A percentile compares a stretch with the other conserved stretches of the same genome.
Evolutionary conservation across 2,888 invertebrate genomes (phyloP).

Genomic region (Leptopilina drosophilae): DNA sequence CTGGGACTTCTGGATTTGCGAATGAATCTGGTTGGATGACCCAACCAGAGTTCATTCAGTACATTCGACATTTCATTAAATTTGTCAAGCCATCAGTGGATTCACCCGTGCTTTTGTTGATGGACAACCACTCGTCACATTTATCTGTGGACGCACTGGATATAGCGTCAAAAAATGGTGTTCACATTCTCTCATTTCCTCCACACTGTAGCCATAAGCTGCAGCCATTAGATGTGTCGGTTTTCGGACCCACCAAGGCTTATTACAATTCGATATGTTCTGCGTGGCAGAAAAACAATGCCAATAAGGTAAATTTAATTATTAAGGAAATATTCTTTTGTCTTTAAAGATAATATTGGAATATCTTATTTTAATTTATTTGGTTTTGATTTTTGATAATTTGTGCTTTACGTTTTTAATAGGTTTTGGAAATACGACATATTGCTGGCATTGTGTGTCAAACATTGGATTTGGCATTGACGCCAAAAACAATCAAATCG

Average conservation of each 20-base stretch:
- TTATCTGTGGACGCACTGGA: conserved; percentile 57
- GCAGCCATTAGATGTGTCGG: conserved; percentile 39
- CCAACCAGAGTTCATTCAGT: not conserved
- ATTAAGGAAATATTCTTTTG: too few relatives aligned
- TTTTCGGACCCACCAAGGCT: conserved; percentile 41
- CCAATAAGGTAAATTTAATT: too few relatives aligned
- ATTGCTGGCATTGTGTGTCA: too few relatives aligned
- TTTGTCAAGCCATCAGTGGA: conserved; percentile 1
- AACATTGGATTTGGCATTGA: too few relatives aligned
- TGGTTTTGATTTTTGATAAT: too few relatives aligned
- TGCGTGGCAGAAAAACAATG: too few relatives aligned
- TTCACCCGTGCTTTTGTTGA: conserved; percentile 29
- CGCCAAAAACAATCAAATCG: too few relatives aligned
- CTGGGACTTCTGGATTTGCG: not conserved
- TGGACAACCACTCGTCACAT: conserved; percentile 39
- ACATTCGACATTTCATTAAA: conserved; percentile 16
- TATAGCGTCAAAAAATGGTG: conserved; percentile 29
- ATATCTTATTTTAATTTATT: too few relatives aligned
- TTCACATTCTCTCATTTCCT: conserved; percentile 25
- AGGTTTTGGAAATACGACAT: too few relatives aligned
- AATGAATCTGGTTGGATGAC: conserved; percentile 42
- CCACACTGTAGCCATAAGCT: conserved; percentile 39
- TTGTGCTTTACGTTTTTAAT: too few relatives aligned
- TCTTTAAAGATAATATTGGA: too few relatives aligned
- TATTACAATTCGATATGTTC: too few relatives aligned